phyloP scores from a whole-genome alignment of 1,140 invertebrate genomes.

The Drosophila setifemur region DNA sequence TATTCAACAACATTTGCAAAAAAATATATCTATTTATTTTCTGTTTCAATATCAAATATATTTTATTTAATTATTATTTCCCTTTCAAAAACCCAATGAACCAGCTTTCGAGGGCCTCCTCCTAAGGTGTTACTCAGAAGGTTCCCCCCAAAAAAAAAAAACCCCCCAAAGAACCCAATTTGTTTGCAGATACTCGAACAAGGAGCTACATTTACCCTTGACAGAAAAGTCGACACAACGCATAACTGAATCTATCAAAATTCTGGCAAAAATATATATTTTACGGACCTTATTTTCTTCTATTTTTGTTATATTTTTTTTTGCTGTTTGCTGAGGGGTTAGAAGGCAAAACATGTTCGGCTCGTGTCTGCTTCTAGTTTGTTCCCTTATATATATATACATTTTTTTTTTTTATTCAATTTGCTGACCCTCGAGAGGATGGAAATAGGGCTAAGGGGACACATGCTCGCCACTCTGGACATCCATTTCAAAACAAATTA shows the following conservation, averaged over 20 bases:
- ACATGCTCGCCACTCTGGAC: conserved; percentile 21
- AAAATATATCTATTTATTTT: no score
- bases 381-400: background rate
- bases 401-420: conserved; percentile 49
- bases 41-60: no score
- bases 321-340: background rate
- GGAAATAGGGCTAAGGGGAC: conserved; percentile 2
- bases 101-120: no score
- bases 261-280: conserved; percentile 35
- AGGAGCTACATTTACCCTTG: no score
- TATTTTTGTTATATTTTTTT: no score
- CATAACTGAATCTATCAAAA: conserved; percentile 20
- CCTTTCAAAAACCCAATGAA: no score
- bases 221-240: background rate
- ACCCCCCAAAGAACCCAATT: background rate
- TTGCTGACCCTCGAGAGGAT: conserved; percentile 50
- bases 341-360: background rate
- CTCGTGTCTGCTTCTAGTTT: conserved; percentile 9
- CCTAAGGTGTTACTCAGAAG: no score
- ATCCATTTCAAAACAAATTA: conserved; percentile 71
- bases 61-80: no score
- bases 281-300: no score
- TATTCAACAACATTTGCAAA: no score
- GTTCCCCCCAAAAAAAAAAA: no score
- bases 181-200: no score